Base-by-base conservation (phyloP, 2,888 invertebrate genomes). In the Arge pagana region DNA sequence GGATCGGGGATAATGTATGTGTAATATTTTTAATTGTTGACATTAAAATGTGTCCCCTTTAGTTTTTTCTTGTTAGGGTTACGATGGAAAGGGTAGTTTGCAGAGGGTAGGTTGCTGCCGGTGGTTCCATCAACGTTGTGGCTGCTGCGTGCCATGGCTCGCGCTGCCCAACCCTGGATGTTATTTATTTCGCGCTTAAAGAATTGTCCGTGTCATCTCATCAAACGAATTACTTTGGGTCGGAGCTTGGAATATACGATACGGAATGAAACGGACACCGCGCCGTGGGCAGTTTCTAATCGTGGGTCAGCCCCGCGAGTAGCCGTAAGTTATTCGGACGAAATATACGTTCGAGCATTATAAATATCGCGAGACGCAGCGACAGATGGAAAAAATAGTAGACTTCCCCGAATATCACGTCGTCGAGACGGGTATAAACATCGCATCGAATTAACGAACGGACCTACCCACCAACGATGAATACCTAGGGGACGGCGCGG, bases 21-120 rank as follows among this genome's bases (percentile, higher is more conserved):
- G 72, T 69, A 72, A 72, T 75, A 76, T 76, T 76, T 76, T 74
- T 76, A 75, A 76, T 75, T 76, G 75, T 70, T 75, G 75, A 75
- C 76, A 66, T 74, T 75, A 74, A 76, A 75, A 75, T 74, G 73
- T 74, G 71, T 68, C 70, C 66, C 63, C 66, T 63, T 64, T 66
- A 64, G 52, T 52, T 55, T 49, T 19, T 36, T 23, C 42, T 42
- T 45, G 45, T 45, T 45, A 45, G 45, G 33, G 45, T 45, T 45
- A 45, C 45, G 33, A 15, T 23, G 45, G 33, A 21, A 15, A 19
- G 30, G 11, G 42, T 16, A 6, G 16, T 4, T 4, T 4, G 31
- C 11, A 13, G 31, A 13, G 31, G n/a, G n/a, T n/a, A n/a, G n/a
- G n/a, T n/a, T n/a, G n/a, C n/a, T n/a, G n/a, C n/a, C n/a, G n/a